These are phyloP conservation scores for Melanotaenia trifasciata DNA, from an alignment of 2,797 vertebrate species.

Conservation along the genomic window DNA sequence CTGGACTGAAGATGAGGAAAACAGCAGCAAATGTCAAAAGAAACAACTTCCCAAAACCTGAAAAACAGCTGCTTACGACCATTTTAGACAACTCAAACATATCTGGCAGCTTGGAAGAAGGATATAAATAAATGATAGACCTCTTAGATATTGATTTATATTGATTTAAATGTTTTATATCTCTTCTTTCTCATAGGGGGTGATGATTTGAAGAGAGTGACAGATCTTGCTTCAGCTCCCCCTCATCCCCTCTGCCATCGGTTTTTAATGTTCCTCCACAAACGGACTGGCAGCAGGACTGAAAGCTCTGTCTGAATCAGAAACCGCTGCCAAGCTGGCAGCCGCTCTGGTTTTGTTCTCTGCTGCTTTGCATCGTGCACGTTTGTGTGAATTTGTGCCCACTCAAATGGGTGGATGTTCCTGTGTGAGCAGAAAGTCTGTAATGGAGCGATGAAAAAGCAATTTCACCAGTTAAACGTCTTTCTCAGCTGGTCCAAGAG, in stretches of 20 bases:
- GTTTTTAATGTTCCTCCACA: conserved; percentile 61
- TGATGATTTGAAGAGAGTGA: conserved; percentile 29
- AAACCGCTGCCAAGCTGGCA: conserved; percentile 75
- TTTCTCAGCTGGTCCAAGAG: conserved; percentile 10
- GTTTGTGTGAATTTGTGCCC: conserved; percentile 70
- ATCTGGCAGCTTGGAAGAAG: too few relatives aligned
- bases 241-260: conserved; percentile 20
- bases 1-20: neutral
- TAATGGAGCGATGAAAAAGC: conserved; percentile 58
- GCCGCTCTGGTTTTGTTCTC: conserved; percentile 64
- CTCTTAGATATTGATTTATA: neutral
- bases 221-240: conserved; percentile 33
- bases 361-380: conserved; percentile 68
- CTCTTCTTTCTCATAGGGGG: conserved; percentile 14
- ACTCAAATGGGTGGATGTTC: conserved; percentile 62
- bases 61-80: neutral
- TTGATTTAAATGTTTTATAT: conserved; percentile 5
- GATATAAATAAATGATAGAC: neutral
- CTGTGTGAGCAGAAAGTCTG: conserved; percentile 36
- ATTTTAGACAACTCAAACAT: neutral
- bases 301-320: conserved; percentile 58
- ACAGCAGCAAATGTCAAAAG: neutral
- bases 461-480: conserved; percentile 44
- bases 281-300: conserved; percentile 64
- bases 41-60: neutral